phyloP scores from a whole-genome alignment of 2,888 invertebrate genomes.

The Ectemnius lituratus region DNA sequence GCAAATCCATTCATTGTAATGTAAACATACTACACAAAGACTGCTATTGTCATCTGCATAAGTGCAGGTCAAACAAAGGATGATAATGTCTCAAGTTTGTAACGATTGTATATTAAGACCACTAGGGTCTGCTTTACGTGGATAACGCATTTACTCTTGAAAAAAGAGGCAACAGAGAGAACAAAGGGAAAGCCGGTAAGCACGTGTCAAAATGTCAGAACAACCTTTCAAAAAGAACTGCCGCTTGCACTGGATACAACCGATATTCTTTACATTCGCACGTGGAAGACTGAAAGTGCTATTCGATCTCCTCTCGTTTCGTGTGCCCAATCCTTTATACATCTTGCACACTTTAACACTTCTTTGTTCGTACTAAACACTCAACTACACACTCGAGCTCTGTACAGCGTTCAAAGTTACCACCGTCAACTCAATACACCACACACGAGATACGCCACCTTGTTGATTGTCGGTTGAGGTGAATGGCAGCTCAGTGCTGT shows the following conservation, averaged over 20 bases:
- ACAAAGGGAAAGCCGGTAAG: conserved; percentile 13
- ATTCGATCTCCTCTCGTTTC: neutral
- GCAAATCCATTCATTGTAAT: too few species aligned
- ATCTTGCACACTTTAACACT: too few species aligned
- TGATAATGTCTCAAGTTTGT: too few species aligned
- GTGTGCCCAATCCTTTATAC: neutral
- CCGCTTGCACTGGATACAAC: conserved; percentile 61
- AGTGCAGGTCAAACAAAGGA: too few species aligned
- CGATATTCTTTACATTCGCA: conserved; percentile 59
- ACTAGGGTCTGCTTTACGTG: too few species aligned
- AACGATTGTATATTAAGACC: too few species aligned
- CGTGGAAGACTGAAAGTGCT: conserved; percentile 35
- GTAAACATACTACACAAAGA: too few species aligned
- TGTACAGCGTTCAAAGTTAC: conserved; percentile 10
- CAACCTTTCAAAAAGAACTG: conserved; percentile 64
- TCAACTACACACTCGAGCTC: too few species aligned
- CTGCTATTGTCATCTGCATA: too few species aligned
- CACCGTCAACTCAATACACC: conserved; percentile 5
- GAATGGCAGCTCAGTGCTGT: conserved; percentile 30
- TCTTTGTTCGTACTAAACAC: too few species aligned
- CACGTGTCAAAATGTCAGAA: conserved; percentile 8
- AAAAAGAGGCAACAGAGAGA: too few species aligned
- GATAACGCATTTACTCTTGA: neutral
- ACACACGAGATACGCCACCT: neutral
- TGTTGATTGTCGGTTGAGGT: conserved; percentile 18